Conservation (phyloP, 2,797 vertebrate genomes). For the Poecilia wingei region DNA sequence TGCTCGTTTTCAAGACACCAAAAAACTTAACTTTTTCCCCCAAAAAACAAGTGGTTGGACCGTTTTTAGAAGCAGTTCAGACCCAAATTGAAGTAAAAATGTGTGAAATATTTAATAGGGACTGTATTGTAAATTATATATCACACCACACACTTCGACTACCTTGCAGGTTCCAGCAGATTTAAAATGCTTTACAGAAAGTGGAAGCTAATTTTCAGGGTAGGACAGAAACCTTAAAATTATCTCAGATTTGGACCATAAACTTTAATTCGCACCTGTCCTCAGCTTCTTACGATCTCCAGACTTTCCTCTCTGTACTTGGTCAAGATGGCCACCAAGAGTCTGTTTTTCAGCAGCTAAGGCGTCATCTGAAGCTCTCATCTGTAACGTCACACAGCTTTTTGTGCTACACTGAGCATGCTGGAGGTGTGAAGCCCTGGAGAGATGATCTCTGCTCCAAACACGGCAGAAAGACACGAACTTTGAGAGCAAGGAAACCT, state of each 20-base stretch:
- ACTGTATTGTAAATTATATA: not conserved
- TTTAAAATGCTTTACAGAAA: not conserved
- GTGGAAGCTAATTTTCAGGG: not conserved
- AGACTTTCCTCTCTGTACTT: slow-evolving; percentile 2
- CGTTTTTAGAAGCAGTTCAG: no score
- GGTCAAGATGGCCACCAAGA: slow-evolving; percentile 28
- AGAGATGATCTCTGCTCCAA: slow-evolving; percentile 24
- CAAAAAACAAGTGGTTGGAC: no score
- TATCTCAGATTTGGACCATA: slow-evolving; percentile 13
- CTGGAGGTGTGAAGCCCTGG: slow-evolving; percentile 45
- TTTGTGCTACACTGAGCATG: slow-evolving; percentile 28
- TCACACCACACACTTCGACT: not conserved
- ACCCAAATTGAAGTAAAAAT: no score
- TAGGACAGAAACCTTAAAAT: not conserved
- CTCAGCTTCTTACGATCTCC: slow-evolving; percentile 9
- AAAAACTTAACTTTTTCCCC: no score
- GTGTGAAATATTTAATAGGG: not conserved
- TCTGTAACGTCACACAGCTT: slow-evolving; percentile 35
- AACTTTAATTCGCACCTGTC: slow-evolving; percentile 10
- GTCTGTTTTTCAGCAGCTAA: slow-evolving; percentile 41
- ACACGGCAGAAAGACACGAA: not conserved
- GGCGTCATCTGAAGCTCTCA: slow-evolving; percentile 42
- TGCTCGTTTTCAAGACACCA: no score
- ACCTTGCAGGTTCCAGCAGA: not conserved
- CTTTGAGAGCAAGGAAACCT: slow-evolving; percentile 26